phyloP scores from a whole-genome alignment of 1,140 invertebrate species.

The roundworm (Caenorhabditis elegans) region WBcel235 BX284604.4:9950501-9951000 shows the following conservation, averaged over 20 bases:
- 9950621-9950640: not conserved
- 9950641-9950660: not conserved
- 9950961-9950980: no score
- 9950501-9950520: not conserved
- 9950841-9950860: no score
- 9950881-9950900: no score
- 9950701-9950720: slow-evolving; percentile 33
- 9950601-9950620: not conserved
- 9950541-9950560: not conserved
- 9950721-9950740: slow-evolving; percentile 30
- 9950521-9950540: not conserved
- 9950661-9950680: slow-evolving; percentile 21
- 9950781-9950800: no score
- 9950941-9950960: no score
- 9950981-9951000: no score
- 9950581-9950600: not conserved
- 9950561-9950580: not conserved
- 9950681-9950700: not conserved
- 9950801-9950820: no score
- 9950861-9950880: no score
- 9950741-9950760: slow-evolving; percentile 14
- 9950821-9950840: no score
- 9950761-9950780: not conserved
- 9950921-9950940: no score
- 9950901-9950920: no score